Conservation (phyloP, 2,797 vertebrate genomes). For the Steatocranus sp. region DNA sequence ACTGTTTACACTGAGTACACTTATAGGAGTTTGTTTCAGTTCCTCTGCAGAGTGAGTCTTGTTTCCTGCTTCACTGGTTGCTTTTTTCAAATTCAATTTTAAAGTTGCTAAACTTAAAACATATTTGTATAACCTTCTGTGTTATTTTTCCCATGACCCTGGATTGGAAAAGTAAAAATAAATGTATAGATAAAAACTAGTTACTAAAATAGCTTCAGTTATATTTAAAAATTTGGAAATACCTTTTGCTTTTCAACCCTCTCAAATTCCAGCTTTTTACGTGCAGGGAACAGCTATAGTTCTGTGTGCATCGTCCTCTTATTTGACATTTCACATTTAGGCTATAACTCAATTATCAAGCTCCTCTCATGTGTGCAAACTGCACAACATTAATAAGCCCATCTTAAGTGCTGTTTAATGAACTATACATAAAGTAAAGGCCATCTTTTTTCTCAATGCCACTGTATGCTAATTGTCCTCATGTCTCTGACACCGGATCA, state of each 20-base stretch:
- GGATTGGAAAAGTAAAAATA: not conserved
- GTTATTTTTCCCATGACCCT: not conserved
- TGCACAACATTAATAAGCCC: slow-evolving; percentile 30
- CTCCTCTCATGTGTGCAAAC: slow-evolving; percentile 30
- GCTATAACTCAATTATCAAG: not conserved
- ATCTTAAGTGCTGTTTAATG: slow-evolving; percentile 41
- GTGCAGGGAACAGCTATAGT: not conserved
- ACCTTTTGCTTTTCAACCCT: not conserved
- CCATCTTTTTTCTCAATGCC: not conserved
- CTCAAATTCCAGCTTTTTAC: not conserved
- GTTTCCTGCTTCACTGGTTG: not conserved
- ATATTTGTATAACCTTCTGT: not conserved
- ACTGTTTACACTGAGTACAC: not conserved
- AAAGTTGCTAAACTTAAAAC: not conserved
- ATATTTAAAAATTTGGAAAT: rapidly evolving
- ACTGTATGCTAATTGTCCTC: slow-evolving; percentile 49
- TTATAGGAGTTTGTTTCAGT: rapidly evolving
- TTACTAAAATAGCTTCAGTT: not conserved
- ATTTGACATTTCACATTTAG: not conserved
- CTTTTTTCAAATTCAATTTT: not conserved
- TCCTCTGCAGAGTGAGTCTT: not conserved
- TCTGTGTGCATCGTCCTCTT: not conserved
- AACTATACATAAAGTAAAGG: slow-evolving; percentile 35
- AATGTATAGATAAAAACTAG: not conserved
- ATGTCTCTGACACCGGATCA: slow-evolving; percentile 56